Percentiles rank a stretch among this genome's conserved stretches.
phyloP scores from a whole-genome alignment of 2,113 vertebrate genomes.

The Paratilapia polleni region DNA sequence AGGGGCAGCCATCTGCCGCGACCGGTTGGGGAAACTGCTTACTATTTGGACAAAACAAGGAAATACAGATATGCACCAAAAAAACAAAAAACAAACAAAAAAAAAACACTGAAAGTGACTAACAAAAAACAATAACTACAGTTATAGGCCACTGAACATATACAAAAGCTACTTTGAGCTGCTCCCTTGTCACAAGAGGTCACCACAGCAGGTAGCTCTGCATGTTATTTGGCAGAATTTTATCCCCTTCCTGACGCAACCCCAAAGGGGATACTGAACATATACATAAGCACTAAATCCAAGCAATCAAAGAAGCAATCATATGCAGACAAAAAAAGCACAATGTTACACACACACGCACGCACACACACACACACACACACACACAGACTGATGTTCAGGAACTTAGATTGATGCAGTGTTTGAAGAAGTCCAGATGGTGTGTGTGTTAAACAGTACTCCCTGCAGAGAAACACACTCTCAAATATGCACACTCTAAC shows the following conservation, averaged over 20 bases:
- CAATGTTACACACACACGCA: not conserved
- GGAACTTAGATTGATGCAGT: constrained; percentile 58
- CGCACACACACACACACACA: constrained; percentile 10
- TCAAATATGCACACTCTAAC: constrained; percentile 26
- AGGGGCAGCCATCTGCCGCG: too few relatives aligned
- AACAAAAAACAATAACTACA: not conserved
- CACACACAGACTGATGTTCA: constrained; percentile 22
- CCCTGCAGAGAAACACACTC: constrained; percentile 56
- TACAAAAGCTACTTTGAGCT: too few relatives aligned
- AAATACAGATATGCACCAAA: not conserved
- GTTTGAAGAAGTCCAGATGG: constrained; percentile 71
- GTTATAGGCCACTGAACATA: not conserved
- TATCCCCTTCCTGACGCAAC: too few relatives aligned
- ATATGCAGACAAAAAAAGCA: not conserved
- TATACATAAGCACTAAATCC: not conserved
- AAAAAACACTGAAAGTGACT: not conserved
- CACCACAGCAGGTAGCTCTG: too few relatives aligned
- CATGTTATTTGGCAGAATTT: too few relatives aligned
- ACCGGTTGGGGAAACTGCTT: not conserved
- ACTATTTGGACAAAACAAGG: not conserved
- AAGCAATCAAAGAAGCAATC: not conserved
- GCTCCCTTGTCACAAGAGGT: too few relatives aligned
- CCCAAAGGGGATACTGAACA: too few relatives aligned
- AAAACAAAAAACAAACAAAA: too few relatives aligned
- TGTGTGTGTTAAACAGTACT: constrained; percentile 64